Base-by-base conservation (phyloP, 2,113 vertebrate species). In the Epinephelus moara region DNA sequence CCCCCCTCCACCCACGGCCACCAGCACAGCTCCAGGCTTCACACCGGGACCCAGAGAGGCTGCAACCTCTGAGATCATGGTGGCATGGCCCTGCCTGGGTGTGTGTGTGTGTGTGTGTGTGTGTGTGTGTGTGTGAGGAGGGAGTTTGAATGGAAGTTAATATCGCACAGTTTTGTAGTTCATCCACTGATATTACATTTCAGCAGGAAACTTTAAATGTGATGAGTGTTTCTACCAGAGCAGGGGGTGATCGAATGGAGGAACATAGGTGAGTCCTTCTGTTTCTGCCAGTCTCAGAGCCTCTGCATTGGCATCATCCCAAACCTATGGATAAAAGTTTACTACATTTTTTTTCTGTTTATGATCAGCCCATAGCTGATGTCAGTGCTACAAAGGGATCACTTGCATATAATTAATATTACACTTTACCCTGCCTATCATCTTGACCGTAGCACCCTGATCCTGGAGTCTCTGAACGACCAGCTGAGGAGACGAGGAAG, bases 1-100 rank as follows among this genome's bases (percentile, higher is more conserved):
- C 2, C 96, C 96, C 10, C 96, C 96, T 69, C 96, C 96, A 0
- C 96, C 96, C 56, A 96, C 95, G 8, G 95, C 94, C 59, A 96
- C 12, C 80, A 96, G 87, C 66, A 96, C 91, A 11, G 94, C 95
- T 45, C 96, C 96, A 1, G 96, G 96, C 91, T 93, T 95, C 82
- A 53, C 81, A 0, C 45, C 17, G 0, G 83, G 63, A 0, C 92
- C 88, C 66, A 96, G 78, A n/a, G 80, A 84, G 56, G 88, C 90
- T n/a, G 92, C 88, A 1, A 93, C 91, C 85, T 96, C 96, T 6
- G 73, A 18, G 14, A 96, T 89, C 59, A 96, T 18, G 3, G 85
- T 94, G 85, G 94, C 82, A 59, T 96, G 94, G 45, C 96, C 96
- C 78, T 95, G 84, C 96, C 96, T 96, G 72, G 10, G 64, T 8